Percentiles rank a stretch among this genome's conserved stretches.
These are phyloP conservation scores for Dynastes tityus DNA, from an alignment of 2,888 invertebrate species.

Conservation along the genomic window DNA sequence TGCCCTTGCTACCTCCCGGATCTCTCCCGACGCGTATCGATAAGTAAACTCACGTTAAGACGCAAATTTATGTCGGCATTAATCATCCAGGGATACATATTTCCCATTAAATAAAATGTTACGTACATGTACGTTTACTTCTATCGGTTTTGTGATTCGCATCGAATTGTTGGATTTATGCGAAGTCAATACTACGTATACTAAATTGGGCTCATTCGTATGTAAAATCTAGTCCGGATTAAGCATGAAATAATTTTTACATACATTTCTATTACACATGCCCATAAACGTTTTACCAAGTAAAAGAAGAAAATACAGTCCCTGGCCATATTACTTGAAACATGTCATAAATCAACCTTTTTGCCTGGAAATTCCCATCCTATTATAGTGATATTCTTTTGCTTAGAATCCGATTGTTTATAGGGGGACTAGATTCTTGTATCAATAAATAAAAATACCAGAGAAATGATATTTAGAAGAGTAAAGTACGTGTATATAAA, in stretches of 20 bases:
- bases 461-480: too few relatives aligned
- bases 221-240: neutral
- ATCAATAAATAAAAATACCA: too few relatives aligned
- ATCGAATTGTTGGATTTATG: neutral
- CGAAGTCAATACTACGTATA: neutral
- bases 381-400: too few relatives aligned
- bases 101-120: conserved; percentile 7
- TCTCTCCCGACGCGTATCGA: conserved; percentile 9
- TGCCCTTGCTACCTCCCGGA: neutral
- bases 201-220: neutral
- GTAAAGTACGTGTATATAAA: too few relatives aligned
- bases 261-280: too few relatives aligned
- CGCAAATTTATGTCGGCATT: conserved; percentile 37
- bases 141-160: neutral
- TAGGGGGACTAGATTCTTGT: too few relatives aligned
- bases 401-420: too few relatives aligned
- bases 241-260: neutral
- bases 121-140: neutral
- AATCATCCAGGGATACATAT: conserved; percentile 16
- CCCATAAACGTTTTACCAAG: too few relatives aligned
- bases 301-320: too few relatives aligned
- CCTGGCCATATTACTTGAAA: too few relatives aligned
- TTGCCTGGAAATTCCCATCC: too few relatives aligned
- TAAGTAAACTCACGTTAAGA: conserved; percentile 38
- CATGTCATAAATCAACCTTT: too few relatives aligned